Evolutionary conservation across 2,113 vertebrate genomes (phyloP).

Genomic region (Spermophilus dauricus): DNA sequence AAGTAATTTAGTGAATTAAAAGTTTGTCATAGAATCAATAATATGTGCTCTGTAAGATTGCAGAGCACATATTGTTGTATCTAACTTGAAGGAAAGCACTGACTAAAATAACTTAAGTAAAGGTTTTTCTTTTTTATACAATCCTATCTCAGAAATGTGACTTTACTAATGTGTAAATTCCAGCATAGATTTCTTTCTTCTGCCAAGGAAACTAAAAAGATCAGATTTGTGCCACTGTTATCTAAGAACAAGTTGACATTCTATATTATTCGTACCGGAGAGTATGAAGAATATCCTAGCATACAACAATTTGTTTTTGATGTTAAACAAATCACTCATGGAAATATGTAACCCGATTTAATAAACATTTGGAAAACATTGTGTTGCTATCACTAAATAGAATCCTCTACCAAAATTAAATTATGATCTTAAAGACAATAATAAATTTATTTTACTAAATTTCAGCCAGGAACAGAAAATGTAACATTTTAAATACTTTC

Average conservation of each 20-base stretch:
- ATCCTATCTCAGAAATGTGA: slow-evolving; percentile 3
- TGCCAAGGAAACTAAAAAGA: slow-evolving; percentile 58
- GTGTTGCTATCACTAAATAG: background rate
- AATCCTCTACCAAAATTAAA: slow-evolving; percentile 52
- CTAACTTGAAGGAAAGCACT: background rate
- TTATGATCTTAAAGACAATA: background rate
- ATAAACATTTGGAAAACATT: slow-evolving; percentile 25
- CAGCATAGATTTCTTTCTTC: background rate
- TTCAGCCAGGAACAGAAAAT: slow-evolving; percentile 39
- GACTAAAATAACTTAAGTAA: slow-evolving; percentile 36
- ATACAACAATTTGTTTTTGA: slow-evolving; percentile 29
- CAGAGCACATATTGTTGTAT: background rate
- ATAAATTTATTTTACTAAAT: slow-evolving; percentile 45
- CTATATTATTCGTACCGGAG: slow-evolving; percentile 21
- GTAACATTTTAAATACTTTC: background rate
- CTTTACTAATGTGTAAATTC: slow-evolving; percentile 10
- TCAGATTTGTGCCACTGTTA: slow-evolving; percentile 40
- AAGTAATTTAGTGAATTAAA: slow-evolving; percentile 55
- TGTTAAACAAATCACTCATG: slow-evolving; percentile 56
- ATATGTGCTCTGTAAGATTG: background rate
- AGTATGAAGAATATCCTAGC: background rate
- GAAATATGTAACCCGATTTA: slow-evolving; percentile 51
- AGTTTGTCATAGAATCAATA: background rate
- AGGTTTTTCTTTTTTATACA: background rate
- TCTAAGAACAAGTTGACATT: slow-evolving; percentile 16